These are phyloP conservation scores for Sylvicapra grimmia DNA, from an alignment of 2,113 vertebrate genomes.

Conservation along the genomic window DNA sequence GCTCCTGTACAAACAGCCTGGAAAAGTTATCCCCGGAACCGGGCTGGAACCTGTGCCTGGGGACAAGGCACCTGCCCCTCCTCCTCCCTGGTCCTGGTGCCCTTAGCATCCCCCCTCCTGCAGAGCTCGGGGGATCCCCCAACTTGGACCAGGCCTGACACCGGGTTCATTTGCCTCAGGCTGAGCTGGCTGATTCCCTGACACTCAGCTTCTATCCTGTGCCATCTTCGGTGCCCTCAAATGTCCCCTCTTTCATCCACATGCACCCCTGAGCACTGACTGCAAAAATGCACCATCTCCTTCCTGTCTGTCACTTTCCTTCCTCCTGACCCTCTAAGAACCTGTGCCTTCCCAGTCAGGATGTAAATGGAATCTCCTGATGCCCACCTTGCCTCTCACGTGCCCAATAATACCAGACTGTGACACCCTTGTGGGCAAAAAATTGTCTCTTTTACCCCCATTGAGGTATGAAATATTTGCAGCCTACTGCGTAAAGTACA, in stretches of 20 bases:
- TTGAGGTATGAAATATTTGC: background rate
- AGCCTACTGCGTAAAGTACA: background rate
- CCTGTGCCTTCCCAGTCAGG: background rate
- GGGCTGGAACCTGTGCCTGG: slow-evolving; percentile 52
- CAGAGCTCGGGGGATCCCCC: background rate
- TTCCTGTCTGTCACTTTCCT: background rate
- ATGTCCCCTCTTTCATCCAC: background rate
- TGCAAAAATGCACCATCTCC: background rate
- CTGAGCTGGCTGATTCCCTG: background rate
- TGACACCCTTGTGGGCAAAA: background rate
- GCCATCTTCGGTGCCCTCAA: background rate
- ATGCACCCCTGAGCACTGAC: no score
- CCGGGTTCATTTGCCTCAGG: fast-evolving
- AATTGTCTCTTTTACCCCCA: background rate
- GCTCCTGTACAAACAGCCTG: slow-evolving; percentile 65
- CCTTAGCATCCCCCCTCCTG: fast-evolving
- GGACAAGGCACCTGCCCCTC: background rate
- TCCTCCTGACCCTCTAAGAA: background rate
- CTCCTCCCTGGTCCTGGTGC: fast-evolving
- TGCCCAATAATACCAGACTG: background rate
- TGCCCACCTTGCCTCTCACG: fast-evolving
- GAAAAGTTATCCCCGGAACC: slow-evolving; percentile 69
- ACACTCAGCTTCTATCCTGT: background rate
- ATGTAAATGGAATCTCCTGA: background rate
- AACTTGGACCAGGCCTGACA: fast-evolving